These are phyloP conservation scores for Arbacia lixula DNA, from an alignment of 53 echinoderm and acorn worm species.

Conservation along the genomic window DNA sequence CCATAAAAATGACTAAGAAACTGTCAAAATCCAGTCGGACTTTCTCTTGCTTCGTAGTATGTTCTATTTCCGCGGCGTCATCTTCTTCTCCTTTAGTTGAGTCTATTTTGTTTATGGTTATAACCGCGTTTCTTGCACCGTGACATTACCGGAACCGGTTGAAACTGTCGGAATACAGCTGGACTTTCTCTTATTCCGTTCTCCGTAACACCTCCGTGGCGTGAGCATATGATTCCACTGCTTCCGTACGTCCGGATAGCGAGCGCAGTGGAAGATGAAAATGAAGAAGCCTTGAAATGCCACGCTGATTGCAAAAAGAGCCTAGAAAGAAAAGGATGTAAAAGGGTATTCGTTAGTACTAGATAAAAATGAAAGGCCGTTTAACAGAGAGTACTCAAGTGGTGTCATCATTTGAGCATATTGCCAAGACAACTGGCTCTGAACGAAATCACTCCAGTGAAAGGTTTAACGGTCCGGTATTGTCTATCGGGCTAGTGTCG, in stretches of 20 bases:
- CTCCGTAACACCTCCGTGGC: not conserved
- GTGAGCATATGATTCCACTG: slow-evolving; percentile 69
- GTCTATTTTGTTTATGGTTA: too few species aligned
- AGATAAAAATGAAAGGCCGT: not conserved
- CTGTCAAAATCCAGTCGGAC: too few species aligned
- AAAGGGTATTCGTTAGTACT: not conserved
- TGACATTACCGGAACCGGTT: not conserved
- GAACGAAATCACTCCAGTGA: too few species aligned
- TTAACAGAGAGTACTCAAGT: too few species aligned
- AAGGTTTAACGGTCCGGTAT: too few species aligned
- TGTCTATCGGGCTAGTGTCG: too few species aligned
- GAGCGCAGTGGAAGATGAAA: slow-evolving; percentile 84
- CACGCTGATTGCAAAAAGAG: slow-evolving; percentile 79
- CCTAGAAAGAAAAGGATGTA: slow-evolving; percentile 30
- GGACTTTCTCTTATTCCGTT: slow-evolving; percentile 12
- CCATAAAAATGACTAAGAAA: too few species aligned
- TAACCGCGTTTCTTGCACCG: slow-evolving; percentile 20
- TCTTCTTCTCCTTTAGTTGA: too few species aligned
- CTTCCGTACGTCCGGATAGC: slow-evolving; percentile 75
- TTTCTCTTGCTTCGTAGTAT: too few species aligned
- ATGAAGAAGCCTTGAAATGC: slow-evolving; percentile 97
- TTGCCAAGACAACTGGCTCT: too few species aligned
- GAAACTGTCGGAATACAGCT: slow-evolving; percentile 47
- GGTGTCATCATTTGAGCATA: too few species aligned
- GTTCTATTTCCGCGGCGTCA: too few species aligned